Conservation (phyloP, 2,888 invertebrate species). For the Brachylomia viminalis region DNA sequence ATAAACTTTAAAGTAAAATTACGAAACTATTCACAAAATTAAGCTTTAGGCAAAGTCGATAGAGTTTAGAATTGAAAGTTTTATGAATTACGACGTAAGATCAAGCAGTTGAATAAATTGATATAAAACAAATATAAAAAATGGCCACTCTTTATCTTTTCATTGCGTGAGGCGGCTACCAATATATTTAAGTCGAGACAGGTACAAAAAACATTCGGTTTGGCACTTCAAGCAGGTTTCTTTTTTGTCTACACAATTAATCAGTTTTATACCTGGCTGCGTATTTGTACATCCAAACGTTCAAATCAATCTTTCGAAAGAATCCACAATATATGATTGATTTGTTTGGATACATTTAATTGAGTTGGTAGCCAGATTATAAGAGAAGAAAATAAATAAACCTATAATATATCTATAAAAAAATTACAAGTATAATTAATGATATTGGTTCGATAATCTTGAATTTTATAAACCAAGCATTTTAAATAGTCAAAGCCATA, state of each 20-base stretch:
- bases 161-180: constrained; percentile 60
- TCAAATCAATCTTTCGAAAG: constrained; percentile 55
- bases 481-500: neutral
- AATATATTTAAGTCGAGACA: constrained; percentile 60
- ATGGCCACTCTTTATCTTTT: constrained; percentile 58
- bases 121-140: constrained; percentile 49
- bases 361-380: constrained; percentile 33
- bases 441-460: neutral
- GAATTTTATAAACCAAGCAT: neutral
- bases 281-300: constrained; percentile 63
- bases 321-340: constrained; percentile 46
- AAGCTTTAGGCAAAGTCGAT: neutral
- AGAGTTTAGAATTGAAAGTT: constrained; percentile 25
- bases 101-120: constrained; percentile 44
- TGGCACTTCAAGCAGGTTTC: constrained; percentile 63
- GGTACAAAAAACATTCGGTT: constrained; percentile 60
- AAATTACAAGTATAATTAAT: too few relatives aligned
- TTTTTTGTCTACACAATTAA: constrained; percentile 64
- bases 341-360: constrained; percentile 52
- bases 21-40: constrained; percentile 7
- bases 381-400: neutral
- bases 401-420: too few relatives aligned
- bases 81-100: constrained; percentile 38
- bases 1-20: neutral
- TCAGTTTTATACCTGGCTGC: constrained; percentile 56